These are phyloP conservation scores for Colistium nudipinnis DNA, from an alignment of 2,113 vertebrate species.

Conservation along the genomic window DNA sequence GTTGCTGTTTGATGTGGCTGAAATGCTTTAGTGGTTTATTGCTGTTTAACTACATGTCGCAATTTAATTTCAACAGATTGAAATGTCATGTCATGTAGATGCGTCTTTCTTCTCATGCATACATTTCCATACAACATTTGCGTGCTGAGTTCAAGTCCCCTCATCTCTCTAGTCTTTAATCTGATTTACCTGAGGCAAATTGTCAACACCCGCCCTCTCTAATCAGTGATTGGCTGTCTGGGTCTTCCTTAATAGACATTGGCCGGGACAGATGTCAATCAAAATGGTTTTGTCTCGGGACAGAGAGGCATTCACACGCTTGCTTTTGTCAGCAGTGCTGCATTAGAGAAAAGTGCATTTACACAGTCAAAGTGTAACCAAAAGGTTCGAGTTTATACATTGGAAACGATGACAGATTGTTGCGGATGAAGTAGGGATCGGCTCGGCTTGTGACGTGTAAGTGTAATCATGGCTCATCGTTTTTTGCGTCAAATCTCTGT, in stretches of 20 bases:
- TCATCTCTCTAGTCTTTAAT: slow-evolving; percentile 42
- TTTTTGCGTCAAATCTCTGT: slow-evolving; percentile 16
- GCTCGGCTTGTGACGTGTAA: slow-evolving; percentile 41
- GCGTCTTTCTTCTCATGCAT: neutral
- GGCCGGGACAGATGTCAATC: slow-evolving; percentile 52
- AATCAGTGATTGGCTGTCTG: slow-evolving; percentile 36
- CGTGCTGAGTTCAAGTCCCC: slow-evolving; percentile 2
- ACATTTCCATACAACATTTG: neutral
- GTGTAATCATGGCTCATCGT: slow-evolving; percentile 15
- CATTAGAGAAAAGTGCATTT: neutral
- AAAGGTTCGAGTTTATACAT: neutral
- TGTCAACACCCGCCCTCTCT: slow-evolving; percentile 15
- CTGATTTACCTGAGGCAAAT: slow-evolving; percentile 53
- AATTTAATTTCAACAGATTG: neutral
- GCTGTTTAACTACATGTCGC: neutral
- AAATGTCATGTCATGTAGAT: neutral
- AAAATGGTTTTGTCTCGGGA: slow-evolving; percentile 17
- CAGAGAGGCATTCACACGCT: slow-evolving; percentile 21
- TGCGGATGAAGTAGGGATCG: slow-evolving; percentile 11
- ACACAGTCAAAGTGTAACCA: neutral
- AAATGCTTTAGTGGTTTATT: neutral
- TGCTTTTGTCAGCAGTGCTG: slow-evolving; percentile 47
- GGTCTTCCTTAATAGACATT: slow-evolving; percentile 38
- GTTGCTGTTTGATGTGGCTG: no score
- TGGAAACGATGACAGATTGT: slow-evolving; percentile 5